These are phyloP conservation scores for Styela plicata DNA, from an alignment of 23 tunicate genomes.

Conservation along the genomic window DNA sequence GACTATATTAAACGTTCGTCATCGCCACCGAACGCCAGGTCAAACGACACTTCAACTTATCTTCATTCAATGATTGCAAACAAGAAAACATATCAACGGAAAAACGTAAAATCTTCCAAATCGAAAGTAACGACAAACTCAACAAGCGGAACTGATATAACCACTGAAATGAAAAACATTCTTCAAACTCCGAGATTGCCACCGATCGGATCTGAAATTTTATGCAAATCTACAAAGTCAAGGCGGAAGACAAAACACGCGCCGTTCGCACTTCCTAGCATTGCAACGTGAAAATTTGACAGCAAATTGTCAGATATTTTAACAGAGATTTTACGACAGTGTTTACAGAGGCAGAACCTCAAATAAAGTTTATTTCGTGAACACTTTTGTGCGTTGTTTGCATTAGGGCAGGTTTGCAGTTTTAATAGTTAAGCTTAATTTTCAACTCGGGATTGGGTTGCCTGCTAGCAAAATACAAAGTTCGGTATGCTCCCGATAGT, in stretches of 20 bases:
- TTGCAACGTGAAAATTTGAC: not conserved
- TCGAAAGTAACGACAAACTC: not conserved
- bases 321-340: too few relatives aligned
- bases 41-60: not conserved
- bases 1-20: constrained; percentile 3
- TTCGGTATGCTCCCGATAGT: too few relatives aligned
- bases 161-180: not conserved
- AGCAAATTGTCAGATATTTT: too few relatives aligned
- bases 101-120: not conserved
- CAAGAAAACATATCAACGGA: not conserved
- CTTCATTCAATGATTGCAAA: not conserved
- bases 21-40: not conserved
- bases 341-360: not conserved
- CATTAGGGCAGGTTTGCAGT: too few relatives aligned
- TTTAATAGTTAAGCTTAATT: too few relatives aligned
- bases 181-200: not conserved
- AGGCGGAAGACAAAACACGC: not conserved
- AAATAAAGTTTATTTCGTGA: not conserved
- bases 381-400: too few relatives aligned
- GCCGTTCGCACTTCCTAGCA: not conserved
- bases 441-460: too few relatives aligned
- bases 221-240: constrained; percentile 4
- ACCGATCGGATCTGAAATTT: not conserved
- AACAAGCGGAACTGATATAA: not conserved
- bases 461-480: too few relatives aligned